A percentile compares a stretch with the other conserved stretches of the same genome.
Conservation (phyloP, 1,140 invertebrate genomes). For the Eriocheir sinensis region DNA sequence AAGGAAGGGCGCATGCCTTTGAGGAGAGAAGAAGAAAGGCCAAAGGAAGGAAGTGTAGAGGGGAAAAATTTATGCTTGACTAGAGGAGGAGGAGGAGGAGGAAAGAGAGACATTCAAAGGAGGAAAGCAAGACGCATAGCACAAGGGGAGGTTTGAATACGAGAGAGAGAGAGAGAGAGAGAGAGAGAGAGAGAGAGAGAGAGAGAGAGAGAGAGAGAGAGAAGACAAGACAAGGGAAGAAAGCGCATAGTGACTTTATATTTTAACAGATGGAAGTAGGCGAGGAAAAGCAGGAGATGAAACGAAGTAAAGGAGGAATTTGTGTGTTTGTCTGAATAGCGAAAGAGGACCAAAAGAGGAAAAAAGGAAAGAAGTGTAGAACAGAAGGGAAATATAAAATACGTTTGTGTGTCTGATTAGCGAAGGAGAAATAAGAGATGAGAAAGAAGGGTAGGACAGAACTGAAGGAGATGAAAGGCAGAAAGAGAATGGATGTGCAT, state of each 20-base stretch:
- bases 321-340: too few relatives aligned
- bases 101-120: not conserved
- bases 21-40: not conserved
- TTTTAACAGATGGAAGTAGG: too few relatives aligned
- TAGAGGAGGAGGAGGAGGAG: not conserved
- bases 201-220: too few relatives aligned
- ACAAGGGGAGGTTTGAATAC: not conserved
- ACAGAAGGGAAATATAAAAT: not conserved
- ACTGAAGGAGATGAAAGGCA: not conserved
- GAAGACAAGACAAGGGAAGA: not conserved
- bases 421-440: not conserved
- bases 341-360: not conserved
- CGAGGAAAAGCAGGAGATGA: too few relatives aligned
- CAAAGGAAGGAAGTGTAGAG: not conserved
- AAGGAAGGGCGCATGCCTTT: not conserved
- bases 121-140: not conserved
- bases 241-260: too few relatives aligned
- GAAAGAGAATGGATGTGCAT: not conserved
- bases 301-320: not conserved
- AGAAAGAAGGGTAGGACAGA: too few relatives aligned
- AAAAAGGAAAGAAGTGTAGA: not conserved
- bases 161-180: slow-evolving; percentile 19
- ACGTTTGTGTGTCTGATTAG: not conserved
- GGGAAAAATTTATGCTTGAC: not conserved
- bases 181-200: not conserved